Evolutionary conservation across 2,888 invertebrate species (phyloP).

Genomic region (Eupithecia centaureata): DNA sequence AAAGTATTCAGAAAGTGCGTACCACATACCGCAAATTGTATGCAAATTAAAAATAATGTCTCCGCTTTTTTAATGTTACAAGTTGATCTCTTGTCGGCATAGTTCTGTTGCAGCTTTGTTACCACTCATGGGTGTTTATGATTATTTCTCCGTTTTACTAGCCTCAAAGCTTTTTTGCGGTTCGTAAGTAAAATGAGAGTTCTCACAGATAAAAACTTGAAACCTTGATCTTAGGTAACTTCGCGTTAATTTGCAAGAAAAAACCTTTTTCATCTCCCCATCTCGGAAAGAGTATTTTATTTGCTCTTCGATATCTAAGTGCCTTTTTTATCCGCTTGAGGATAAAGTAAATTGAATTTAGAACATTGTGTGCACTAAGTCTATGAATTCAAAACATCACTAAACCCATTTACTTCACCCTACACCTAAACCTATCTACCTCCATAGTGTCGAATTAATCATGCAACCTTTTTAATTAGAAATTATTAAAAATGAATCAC

Average conservation of each 20-base stretch:
- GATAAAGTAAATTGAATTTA: too few species aligned
- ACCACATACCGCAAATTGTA: conserved; percentile 1
- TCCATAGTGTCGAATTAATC: too few species aligned
- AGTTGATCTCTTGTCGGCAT: conserved; percentile 7
- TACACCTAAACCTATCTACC: too few species aligned
- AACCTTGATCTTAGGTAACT: not conserved
- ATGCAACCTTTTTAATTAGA: too few species aligned
- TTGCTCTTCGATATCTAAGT: too few species aligned
- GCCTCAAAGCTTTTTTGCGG: not conserved
- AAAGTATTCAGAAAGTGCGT: not conserved
- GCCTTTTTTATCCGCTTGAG: too few species aligned
- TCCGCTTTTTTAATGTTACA: not conserved
- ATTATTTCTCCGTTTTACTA: not conserved
- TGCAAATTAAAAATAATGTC: not conserved
- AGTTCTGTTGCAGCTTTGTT: not conserved
- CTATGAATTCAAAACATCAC: too few species aligned
- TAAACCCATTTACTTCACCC: too few species aligned
- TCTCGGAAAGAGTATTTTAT: too few species aligned
- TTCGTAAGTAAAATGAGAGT: not conserved
- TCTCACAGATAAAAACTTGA: not conserved
- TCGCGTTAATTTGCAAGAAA: not conserved
- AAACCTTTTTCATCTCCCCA: too few species aligned
- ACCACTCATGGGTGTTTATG: not conserved
- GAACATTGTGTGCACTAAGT: too few species aligned
- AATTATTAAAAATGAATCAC: too few species aligned